Conservation (phyloP, 2,113 vertebrate species). For the Zeus faber region DNA sequence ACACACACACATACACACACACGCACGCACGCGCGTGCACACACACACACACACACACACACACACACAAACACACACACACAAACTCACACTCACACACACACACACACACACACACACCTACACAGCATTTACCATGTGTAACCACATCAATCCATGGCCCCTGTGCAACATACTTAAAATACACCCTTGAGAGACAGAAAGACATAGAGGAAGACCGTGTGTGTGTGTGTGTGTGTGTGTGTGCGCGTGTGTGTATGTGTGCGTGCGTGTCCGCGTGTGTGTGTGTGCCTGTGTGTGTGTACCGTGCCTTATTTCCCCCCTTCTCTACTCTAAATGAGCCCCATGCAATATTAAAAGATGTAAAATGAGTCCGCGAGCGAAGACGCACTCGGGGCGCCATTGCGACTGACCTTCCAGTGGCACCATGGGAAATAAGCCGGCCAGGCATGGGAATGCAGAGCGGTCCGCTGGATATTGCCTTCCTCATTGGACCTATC, state of each 20-base stretch:
- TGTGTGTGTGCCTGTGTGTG: no score
- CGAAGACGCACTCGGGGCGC: constrained; percentile 38
- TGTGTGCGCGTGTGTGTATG: constrained; percentile 65
- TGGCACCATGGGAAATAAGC: constrained; percentile 72
- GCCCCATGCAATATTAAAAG: constrained; percentile 94
- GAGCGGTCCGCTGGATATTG: constrained; percentile 49
- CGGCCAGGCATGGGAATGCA: constrained; percentile 38
- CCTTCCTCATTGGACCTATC: constrained; percentile 31
- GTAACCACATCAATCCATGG: constrained; percentile 83
- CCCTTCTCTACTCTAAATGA: constrained; percentile 78
- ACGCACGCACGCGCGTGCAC: neutral
- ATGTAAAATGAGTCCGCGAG: constrained; percentile 61
- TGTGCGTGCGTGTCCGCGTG: no score
- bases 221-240: constrained; percentile 59
- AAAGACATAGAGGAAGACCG: constrained; percentile 51
- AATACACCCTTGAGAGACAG: constrained; percentile 86
- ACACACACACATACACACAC: neutral
- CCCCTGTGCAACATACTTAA: constrained; percentile 76
- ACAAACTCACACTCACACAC: constrained; percentile 7
- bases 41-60: neutral
- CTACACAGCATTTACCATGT: no score
- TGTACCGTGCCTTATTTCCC: no score
- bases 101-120: constrained; percentile 7
- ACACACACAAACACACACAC: constrained; percentile 13
- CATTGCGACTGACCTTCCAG: constrained; percentile 49